A percentile compares a stretch with the other conserved stretches of the same genome.
Evolutionary conservation across 92 coral and sea anemone species (phyloP).

Genomic region (Porites evermanni): DNA sequence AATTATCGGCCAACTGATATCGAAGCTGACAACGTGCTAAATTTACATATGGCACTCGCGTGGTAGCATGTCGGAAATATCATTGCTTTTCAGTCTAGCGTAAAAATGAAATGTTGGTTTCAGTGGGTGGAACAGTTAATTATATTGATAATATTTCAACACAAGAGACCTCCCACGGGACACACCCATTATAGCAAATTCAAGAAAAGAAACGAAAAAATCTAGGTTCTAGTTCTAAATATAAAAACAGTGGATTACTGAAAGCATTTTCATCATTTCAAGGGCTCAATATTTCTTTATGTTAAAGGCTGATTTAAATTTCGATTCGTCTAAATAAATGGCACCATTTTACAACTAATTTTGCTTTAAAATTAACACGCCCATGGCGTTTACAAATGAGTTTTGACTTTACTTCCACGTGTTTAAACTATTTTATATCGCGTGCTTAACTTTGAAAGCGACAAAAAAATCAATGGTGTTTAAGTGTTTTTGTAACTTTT

Average conservation of each 20-base stretch:
- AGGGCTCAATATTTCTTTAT: not conserved
- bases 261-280: not conserved
- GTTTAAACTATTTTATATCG: too few relatives aligned
- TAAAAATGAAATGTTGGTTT: not conserved
- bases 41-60: not conserved
- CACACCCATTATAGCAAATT: not conserved
- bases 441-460: too few relatives aligned
- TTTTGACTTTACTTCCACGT: not conserved
- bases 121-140: not conserved
- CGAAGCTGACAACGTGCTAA: not conserved
- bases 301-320: not conserved
- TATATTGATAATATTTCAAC: not conserved
- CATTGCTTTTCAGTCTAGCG: not conserved
- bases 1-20: too few relatives aligned
- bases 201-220: not conserved
- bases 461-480: too few relatives aligned
- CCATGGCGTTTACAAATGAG: not conserved
- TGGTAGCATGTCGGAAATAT: not conserved
- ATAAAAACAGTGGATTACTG: not conserved
- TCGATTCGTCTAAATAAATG: not conserved
- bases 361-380: not conserved
- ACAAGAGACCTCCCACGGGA: not conserved
- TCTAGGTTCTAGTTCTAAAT: constrained; percentile 8
- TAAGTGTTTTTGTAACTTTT: too few relatives aligned
- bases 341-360: not conserved